Percentiles rank a stretch among this genome's conserved stretches.
Evolutionary conservation across 2,113 vertebrate genomes (phyloP).

Genomic region (Patagioenas fasciata): DNA sequence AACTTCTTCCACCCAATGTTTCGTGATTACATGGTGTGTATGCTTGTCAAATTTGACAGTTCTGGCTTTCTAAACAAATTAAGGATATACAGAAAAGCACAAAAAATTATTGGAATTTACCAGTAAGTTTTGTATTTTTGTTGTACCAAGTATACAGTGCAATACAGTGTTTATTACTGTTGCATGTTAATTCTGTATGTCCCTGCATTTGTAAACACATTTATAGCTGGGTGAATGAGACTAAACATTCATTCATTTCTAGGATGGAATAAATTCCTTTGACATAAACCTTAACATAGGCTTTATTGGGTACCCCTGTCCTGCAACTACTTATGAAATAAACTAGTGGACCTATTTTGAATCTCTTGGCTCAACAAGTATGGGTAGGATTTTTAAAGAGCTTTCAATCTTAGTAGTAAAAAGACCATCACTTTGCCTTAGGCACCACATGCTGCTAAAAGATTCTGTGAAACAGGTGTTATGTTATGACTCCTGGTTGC

Average conservation of each 20-base stretch:
- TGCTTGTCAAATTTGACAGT: neutral
- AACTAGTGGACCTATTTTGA: constrained; percentile 20
- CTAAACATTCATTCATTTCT: neutral
- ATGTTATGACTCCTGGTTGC: neutral
- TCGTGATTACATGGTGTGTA: neutral
- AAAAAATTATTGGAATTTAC: neutral
- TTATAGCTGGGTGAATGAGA: neutral
- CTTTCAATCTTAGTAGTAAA: neutral
- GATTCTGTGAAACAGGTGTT: neutral
- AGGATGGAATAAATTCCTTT: neutral
- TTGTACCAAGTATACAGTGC: neutral
- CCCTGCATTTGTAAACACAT: neutral
- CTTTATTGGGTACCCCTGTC: neutral
- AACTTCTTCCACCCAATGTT: neutral
- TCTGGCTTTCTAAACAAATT: neutral
- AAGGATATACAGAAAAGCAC: neutral
- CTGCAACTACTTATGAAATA: neutral
- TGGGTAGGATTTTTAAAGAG: neutral
- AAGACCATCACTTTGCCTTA: neutral
- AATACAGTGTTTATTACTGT: neutral
- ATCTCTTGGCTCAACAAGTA: neutral
- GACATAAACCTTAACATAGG: neutral
- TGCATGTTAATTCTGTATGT: neutral
- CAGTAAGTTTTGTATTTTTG: neutral
- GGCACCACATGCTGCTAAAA: neutral